Evolutionary conservation across 1,140 invertebrate species (phyloP), one percentile per base, ranked within the genome.

Genomic region (Drosophila sturtevanti): DNA sequence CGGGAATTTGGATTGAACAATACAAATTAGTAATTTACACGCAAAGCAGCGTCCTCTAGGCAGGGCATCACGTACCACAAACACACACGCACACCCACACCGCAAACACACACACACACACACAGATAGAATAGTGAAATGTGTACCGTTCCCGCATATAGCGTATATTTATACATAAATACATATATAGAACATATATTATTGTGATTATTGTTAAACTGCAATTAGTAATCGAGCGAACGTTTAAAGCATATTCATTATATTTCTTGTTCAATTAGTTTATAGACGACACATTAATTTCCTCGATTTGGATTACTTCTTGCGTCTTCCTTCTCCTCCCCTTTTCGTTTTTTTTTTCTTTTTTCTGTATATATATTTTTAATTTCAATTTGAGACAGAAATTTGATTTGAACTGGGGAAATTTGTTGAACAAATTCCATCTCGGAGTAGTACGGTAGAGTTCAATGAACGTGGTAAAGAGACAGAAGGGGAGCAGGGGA

Each of bases 11-110:
- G 62, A 37, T 59, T 62, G 38, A 69, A 87, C 78, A 72, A 63
- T 61, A 55, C 66, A 65, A 89, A 87, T 87, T 87, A 87, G 63
- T 79, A 87, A 87, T 87, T 87, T 87, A 79, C 79, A 87, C 81
- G 70, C 67, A 54, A 48, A 73, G 56, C 68, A 56, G 14, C 67
- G 41, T 48, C 41, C 41, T 21, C 41, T 48, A 7, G 41, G 18
- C 41, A 48, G 41, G 41, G 16, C 41, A 48, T 48, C 41, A 48
- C 41, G 41, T 48, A 48, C 18, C 0, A 48, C 16, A 21, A 9
- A 21, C 27, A 31, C 27, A 9, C 16, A 44, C 7, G 3, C 6
- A 14, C 16, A 44, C 41, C 10, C 18, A 48, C 7, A 48, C 2
- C 41, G 18, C 18, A 48, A 2, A 48, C 2, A 4, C 10, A 41